Percentiles rank a stretch among this genome's conserved stretches.
Conservation (phyloP, 1,140 invertebrate genomes). For the Meloidogyne exigua region DNA sequence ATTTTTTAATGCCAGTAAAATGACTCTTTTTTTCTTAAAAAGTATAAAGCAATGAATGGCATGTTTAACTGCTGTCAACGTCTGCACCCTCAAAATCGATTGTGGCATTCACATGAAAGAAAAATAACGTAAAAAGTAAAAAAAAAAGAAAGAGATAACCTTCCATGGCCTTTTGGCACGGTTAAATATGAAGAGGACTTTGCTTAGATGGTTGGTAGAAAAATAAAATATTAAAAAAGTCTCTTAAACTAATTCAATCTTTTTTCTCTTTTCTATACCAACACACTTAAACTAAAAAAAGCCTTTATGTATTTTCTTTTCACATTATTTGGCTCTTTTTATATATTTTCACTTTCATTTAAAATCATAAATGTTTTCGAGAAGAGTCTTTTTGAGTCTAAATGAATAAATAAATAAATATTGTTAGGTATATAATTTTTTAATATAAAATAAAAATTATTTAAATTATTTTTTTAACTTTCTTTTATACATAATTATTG, state of each 20-base stretch:
- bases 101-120: not conserved
- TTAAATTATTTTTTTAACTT: too few species aligned
- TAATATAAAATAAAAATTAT: too few species aligned
- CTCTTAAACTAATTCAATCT: not conserved
- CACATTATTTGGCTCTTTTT: not conserved
- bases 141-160: too few species aligned
- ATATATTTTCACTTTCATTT: not conserved
- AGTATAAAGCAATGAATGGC: not conserved
- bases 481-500: too few species aligned
- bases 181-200: not conserved
- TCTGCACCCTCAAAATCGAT: not conserved
- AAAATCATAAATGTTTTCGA: too few species aligned
- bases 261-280: not conserved
- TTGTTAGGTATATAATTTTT: too few species aligned
- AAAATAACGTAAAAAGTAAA: too few species aligned
- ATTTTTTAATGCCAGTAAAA: not conserved
- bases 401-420: too few species aligned
- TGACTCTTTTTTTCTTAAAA: not conserved
- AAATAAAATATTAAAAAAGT: not conserved
- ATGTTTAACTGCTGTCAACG: not conserved
- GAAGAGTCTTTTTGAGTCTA: too few species aligned
- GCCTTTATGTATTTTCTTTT: not conserved
- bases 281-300: too few species aligned
- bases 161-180: too few species aligned
- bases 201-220: not conserved